phyloP scores from a whole-genome alignment of 2,113 vertebrate genomes.

The Daubentonia madagascariensis region DNA sequence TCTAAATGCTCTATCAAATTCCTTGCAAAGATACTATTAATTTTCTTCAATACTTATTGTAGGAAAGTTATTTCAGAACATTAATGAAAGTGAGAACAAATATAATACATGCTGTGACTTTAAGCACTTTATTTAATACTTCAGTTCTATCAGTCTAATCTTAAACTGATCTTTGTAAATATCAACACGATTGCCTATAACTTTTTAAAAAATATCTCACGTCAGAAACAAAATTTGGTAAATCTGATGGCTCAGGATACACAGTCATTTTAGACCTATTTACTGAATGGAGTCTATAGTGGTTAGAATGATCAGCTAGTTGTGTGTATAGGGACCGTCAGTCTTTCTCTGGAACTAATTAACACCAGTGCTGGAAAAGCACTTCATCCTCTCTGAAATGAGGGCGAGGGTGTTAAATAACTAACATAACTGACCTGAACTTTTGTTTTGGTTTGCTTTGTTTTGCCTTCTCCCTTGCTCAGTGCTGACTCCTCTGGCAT shows the following conservation, averaged over 20 bases:
- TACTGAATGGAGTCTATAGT: neutral
- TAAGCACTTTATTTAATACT: neutral
- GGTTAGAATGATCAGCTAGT: rapidly evolving
- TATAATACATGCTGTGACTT: neutral
- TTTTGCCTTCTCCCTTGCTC: neutral
- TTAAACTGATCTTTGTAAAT: neutral
- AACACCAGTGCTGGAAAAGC: neutral
- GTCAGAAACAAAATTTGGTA: neutral
- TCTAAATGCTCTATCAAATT: neutral
- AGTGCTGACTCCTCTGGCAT: neutral
- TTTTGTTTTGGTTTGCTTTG: neutral
- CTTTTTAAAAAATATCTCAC: neutral
- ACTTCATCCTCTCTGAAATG: neutral
- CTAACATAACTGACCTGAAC: neutral
- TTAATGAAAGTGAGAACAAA: neutral
- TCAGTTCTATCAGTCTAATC: neutral
- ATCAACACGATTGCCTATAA: neutral
- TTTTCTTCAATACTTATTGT: neutral
- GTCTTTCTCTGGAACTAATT: neutral
- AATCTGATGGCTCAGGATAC: neutral
- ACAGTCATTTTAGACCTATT: neutral
- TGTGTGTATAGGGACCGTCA: rapidly evolving
- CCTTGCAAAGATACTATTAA: neutral
- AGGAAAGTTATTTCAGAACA: neutral
- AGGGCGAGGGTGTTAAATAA: neutral